A percentile compares a stretch with the other conserved stretches of the same genome.
phyloP scores from a whole-genome alignment of 1,140 invertebrate species.

The Trachymyrmex cornetzi region DNA sequence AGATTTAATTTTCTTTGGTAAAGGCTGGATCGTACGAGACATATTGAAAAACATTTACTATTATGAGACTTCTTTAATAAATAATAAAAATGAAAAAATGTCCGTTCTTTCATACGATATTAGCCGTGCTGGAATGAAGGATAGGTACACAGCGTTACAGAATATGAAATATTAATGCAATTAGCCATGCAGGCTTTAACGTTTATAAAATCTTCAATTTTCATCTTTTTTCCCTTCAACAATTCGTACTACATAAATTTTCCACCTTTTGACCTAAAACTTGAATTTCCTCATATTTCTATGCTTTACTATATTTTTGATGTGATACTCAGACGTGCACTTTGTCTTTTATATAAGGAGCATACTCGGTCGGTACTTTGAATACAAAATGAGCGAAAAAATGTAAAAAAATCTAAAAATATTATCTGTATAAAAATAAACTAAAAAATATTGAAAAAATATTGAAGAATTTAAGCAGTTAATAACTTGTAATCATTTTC shows the following conservation, averaged over 20 bases:
- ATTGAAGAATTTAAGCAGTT: not conserved
- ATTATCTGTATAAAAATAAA: not conserved
- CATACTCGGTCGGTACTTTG: not conserved
- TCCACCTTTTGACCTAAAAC: slow-evolving; percentile 10
- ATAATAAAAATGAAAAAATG: no score
- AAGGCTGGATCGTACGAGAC: not conserved
- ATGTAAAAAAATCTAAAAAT: not conserved
- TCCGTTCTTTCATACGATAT: slow-evolving; percentile 1
- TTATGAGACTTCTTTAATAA: not conserved
- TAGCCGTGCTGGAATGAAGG: not conserved
- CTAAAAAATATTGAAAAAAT: not conserved
- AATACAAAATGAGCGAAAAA: not conserved
- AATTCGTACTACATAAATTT: slow-evolving; percentile 23
- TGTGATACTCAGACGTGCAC: not conserved
- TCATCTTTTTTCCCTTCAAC: slow-evolving; percentile 9
- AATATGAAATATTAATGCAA: slow-evolving; percentile 46
- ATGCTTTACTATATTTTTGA: not conserved
- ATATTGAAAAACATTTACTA: not conserved
- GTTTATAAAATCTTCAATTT: slow-evolving; percentile 30
- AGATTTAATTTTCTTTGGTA: slow-evolving; percentile 18
- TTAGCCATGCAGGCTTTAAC: slow-evolving; percentile 43
- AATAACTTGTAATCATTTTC: slow-evolving; percentile 1
- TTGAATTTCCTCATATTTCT: slow-evolving; percentile 28
- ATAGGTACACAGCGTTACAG: not conserved
- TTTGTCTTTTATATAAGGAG: not conserved